phyloP scores from a whole-genome alignment of 2,113 vertebrate genomes.

The Silurus meridionalis region DNA sequence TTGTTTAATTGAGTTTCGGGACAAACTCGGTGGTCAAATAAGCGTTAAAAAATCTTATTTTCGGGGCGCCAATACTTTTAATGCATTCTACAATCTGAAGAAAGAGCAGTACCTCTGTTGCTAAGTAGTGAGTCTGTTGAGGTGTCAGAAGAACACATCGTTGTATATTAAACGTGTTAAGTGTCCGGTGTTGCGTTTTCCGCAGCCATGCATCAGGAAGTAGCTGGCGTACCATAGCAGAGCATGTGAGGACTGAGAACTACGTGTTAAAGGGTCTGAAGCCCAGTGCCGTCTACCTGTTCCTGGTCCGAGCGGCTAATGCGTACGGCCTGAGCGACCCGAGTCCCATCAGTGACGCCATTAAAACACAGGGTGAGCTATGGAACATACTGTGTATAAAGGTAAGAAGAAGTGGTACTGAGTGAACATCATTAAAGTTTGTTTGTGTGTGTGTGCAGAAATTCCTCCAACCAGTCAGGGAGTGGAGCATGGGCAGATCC shows the following conservation, averaged over 20 bases:
- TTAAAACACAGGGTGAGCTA: slow-evolving; percentile 92
- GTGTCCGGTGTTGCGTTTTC: slow-evolving; percentile 9
- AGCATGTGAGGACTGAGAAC: slow-evolving; percentile 92
- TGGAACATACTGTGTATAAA: not conserved
- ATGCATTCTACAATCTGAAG: too few species aligned
- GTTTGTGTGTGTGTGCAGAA: slow-evolving; percentile 72
- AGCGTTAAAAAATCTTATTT: too few species aligned
- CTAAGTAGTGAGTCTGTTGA: not conserved
- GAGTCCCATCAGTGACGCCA: slow-evolving; percentile 94
- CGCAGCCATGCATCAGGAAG: slow-evolving; percentile 93
- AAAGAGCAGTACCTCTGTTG: too few species aligned
- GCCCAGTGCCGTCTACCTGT: slow-evolving; percentile 95
- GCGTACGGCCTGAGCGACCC: slow-evolving; percentile 97
- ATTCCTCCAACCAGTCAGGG: slow-evolving; percentile 94
- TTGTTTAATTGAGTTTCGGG: too few species aligned
- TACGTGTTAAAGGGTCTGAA: slow-evolving; percentile 90
- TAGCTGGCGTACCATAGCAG: slow-evolving; percentile 97
- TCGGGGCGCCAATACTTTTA: too few species aligned
- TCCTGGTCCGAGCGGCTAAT: slow-evolving; percentile 95
- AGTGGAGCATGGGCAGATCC: slow-evolving; percentile 96
- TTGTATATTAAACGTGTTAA: slow-evolving; percentile 20
- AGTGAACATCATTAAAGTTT: not conserved
- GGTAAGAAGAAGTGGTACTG: not conserved
- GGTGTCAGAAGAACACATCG: not conserved
- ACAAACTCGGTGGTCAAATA: too few species aligned